Evolutionary conservation across 2,888 invertebrate genomes (phyloP).

Genomic region (Psococerastis gibbosa): DNA sequence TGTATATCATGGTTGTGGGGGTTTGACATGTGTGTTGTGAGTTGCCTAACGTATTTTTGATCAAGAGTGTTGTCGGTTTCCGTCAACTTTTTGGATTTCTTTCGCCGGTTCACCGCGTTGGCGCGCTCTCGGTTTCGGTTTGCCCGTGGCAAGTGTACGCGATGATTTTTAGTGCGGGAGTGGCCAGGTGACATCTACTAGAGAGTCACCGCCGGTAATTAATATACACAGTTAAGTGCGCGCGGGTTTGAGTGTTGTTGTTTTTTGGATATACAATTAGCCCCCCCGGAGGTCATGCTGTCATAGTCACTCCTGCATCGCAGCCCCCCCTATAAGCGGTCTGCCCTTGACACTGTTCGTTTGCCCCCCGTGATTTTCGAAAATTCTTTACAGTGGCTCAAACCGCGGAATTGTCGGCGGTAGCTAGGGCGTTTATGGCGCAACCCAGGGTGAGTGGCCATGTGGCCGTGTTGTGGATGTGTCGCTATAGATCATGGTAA

Average conservation of each 20-base stretch:
- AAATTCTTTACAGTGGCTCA: constrained; percentile 9
- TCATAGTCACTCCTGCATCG: not conserved
- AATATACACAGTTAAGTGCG: not conserved
- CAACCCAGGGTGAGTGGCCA: constrained; percentile 62
- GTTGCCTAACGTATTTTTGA: too few species aligned
- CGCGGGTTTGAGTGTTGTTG: too few species aligned
- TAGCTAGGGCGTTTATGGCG: constrained; percentile 36
- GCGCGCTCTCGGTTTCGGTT: too few species aligned
- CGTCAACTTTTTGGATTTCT: too few species aligned
- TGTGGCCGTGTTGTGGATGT: constrained; percentile 15
- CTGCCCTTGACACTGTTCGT: not conserved
- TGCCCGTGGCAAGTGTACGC: not conserved
- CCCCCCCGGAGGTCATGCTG: too few species aligned
- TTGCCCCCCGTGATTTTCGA: constrained; percentile 3
- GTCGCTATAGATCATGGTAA: constrained; percentile 16
- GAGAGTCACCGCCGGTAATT: not conserved
- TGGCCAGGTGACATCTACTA: not conserved
- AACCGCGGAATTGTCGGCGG: constrained; percentile 8
- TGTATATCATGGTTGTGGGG: constrained; percentile 1
- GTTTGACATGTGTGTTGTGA: constrained; percentile 9
- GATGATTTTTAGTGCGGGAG: not conserved
- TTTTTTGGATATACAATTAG: too few species aligned
- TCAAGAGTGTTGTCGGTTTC: too few species aligned
- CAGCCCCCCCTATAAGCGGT: not conserved
- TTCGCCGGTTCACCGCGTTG: too few species aligned